These are phyloP conservation scores for Malacoctenus gilli DNA, from an alignment of 2,797 vertebrate species.

Conservation along the genomic window DNA sequence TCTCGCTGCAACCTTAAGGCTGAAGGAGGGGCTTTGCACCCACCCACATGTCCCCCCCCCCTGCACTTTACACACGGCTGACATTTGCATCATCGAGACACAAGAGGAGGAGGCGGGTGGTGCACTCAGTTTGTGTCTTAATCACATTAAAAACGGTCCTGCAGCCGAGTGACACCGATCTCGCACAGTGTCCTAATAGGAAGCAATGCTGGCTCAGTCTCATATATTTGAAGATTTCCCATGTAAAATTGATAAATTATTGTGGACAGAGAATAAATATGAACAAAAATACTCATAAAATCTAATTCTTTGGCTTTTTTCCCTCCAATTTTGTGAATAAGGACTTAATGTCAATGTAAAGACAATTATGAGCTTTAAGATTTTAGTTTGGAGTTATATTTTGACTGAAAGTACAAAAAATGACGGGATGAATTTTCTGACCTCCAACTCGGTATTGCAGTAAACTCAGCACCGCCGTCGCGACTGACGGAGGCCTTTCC, in stretches of 20 bases:
- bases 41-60: slow-evolving; percentile 9
- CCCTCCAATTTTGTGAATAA: no score
- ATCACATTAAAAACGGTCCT: slow-evolving; percentile 59
- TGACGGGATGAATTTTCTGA: no score
- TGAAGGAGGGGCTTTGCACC: slow-evolving; percentile 10
- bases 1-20: slow-evolving; percentile 23
- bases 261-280: no score
- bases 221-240: no score
- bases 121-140: slow-evolving; percentile 58
- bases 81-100: slow-evolving; percentile 49
- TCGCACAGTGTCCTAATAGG: slow-evolving; percentile 40
- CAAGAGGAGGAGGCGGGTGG: slow-evolving; percentile 41
- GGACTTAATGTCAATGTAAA: no score
- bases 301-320: no score
- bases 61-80: slow-evolving; percentile 33
- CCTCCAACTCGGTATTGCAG: neutral
- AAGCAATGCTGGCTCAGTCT: no score
- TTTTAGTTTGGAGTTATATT: no score
- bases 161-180: slow-evolving; percentile 57
- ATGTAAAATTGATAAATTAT: no score
- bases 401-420: no score
- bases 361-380: no score
- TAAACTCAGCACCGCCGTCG: neutral
- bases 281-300: no score
- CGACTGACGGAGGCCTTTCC: slow-evolving; percentile 28